These are phyloP conservation scores for Geopemphigus sp. DNA, from an alignment of 1,140 invertebrate genomes.

Conservation along the genomic window DNA sequence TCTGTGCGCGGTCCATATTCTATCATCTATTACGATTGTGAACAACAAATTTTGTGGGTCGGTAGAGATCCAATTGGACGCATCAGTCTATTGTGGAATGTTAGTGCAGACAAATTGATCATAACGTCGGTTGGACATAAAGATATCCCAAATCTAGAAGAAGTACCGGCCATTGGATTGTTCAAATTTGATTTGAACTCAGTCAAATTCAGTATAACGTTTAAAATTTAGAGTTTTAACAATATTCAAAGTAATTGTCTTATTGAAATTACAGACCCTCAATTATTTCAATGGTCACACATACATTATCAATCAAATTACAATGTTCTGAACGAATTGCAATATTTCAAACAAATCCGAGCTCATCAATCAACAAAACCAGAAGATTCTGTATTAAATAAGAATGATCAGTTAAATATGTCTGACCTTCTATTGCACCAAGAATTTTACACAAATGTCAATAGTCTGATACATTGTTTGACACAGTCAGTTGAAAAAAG, in stretches of 20 bases:
- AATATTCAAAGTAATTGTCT: background rate
- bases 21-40: slow-evolving; percentile 71
- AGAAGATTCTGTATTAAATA: slow-evolving; percentile 1
- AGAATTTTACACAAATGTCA: slow-evolving; percentile 54
- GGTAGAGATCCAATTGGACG: slow-evolving; percentile 82
- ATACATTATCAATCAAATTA: background rate
- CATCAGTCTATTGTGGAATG: slow-evolving; percentile 72
- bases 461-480: slow-evolving; percentile 61
- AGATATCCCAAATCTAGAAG: slow-evolving; percentile 60
- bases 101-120: slow-evolving; percentile 56
- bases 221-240: slow-evolving; percentile 2
- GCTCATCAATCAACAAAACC: background rate
- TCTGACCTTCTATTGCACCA: slow-evolving; percentile 18
- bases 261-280: slow-evolving; percentile 47
- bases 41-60: slow-evolving; percentile 68
- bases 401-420: slow-evolving; percentile 20
- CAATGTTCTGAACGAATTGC: slow-evolving; percentile 25
- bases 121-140: slow-evolving; percentile 64
- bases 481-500: slow-evolving; percentile 65
- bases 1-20: slow-evolving; percentile 78
- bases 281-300: slow-evolving; percentile 50
- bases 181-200: slow-evolving; percentile 63
- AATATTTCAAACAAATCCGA: slow-evolving; percentile 11
- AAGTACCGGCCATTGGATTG: slow-evolving; percentile 74
- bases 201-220: slow-evolving; percentile 49